Evolutionary conservation across 2,888 invertebrate species (phyloP), one percentile per base, ranked within the genome.

Genomic region (Spialia ferax): DNA sequence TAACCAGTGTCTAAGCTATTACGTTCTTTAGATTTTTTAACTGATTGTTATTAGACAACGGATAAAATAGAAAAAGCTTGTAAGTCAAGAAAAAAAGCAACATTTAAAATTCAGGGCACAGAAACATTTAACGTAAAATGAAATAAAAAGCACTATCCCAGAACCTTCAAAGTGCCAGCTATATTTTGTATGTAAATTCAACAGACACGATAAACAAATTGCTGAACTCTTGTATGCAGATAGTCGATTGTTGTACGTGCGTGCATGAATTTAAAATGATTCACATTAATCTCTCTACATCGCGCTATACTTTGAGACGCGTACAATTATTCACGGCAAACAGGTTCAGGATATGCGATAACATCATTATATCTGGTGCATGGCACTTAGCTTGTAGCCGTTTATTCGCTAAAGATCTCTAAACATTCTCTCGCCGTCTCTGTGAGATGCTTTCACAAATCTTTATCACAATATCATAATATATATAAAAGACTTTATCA

Each of bases 191-290:
- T 67, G 66, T 67, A 67, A 67, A 67, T 67, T 54, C 60, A 67
- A 66, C 60, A 60, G 66, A 67, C 65, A 59, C 45, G 66, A 67
- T 67, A 67, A 61, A 67, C 66, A 67, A 67, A 67, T 67, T 67
- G 66, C 66, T 67, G 66, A 67, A 67, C 66, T 67, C 66, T 66
- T 66, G 66, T 66, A 66, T 66, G 66, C 60, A 66, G 66, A 66
- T 66, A 66, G 32, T 55, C 66, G 66, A 66, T 66, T 66, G 66
- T 66, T 66, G 66, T 61, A 55, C 60, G 66, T 66, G 65, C 65
- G 65, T 66, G 66, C 66, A 66, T 66, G 66, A 66, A 66, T 66
- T 66, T 66, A 66, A 66, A 66, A 66, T 61, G 60, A 66, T 66
- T 66, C 66, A 54, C 66, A 66, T 66, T 66, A 61, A 66, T 66